phyloP scores from a whole-genome alignment of 2,797 vertebrate genomes.

The Myoxocephalus aenaeus region DNA sequence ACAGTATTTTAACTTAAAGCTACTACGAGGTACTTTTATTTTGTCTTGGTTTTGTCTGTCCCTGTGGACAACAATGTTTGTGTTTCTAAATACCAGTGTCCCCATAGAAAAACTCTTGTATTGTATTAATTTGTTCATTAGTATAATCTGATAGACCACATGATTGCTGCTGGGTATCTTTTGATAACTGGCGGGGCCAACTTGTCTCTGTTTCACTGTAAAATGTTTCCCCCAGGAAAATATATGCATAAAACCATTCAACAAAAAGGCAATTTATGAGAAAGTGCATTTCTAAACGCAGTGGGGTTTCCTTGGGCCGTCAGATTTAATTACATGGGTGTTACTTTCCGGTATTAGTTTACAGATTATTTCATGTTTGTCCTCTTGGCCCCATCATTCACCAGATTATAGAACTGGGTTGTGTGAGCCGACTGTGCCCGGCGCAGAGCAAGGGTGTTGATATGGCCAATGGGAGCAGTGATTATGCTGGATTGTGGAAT shows the following conservation, averaged over 20 bases:
- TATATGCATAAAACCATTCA: slow-evolving; percentile 32
- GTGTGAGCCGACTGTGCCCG: slow-evolving; percentile 66
- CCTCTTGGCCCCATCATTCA: slow-evolving; percentile 74
- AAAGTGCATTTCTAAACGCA: slow-evolving; percentile 58
- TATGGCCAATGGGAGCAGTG: slow-evolving; percentile 69
- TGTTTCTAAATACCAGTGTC: no score
- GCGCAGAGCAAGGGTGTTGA: slow-evolving; percentile 60
- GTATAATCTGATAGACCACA: slow-evolving; percentile 29
- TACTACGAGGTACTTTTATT: no score
- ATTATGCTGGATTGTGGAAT: slow-evolving; percentile 69
- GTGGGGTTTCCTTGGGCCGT: slow-evolving; percentile 59
- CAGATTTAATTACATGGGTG: slow-evolving; percentile 78
- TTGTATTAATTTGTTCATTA: slow-evolving; percentile 28
- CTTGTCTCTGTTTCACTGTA: slow-evolving; percentile 33
- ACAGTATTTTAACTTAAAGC: no score
- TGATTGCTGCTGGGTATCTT: slow-evolving; percentile 10
- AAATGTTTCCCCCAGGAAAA: slow-evolving; percentile 43
- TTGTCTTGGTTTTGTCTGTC: no score
- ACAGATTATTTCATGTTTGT: slow-evolving; percentile 72
- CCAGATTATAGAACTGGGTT: slow-evolving; percentile 77
- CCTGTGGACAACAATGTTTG: no score
- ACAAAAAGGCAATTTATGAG: slow-evolving; percentile 50
- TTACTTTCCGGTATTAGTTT: slow-evolving; percentile 68
- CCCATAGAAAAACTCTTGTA: not conserved
- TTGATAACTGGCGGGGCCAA: slow-evolving; percentile 26